Evolutionary conservation across 2,888 invertebrate species (phyloP), one percentile per base, ranked within the genome.

Genomic region (Aplocera efformata): DNA sequence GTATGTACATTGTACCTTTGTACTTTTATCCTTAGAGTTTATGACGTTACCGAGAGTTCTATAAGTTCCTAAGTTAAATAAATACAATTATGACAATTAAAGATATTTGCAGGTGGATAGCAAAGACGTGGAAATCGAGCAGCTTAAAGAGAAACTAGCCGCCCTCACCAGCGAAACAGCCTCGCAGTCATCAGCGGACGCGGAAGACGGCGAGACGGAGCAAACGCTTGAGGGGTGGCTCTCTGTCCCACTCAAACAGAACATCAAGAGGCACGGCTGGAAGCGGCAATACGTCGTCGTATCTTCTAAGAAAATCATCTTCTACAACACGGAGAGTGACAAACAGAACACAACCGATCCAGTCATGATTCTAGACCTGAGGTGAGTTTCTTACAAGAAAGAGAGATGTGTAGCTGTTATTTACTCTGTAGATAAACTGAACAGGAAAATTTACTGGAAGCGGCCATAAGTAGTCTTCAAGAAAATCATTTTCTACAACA

Each of bases 201-300:
- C 95, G 36, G 96, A 96, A 63, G 93, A 91, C 44, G 94, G 91
- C 25, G 93, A 95, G 67, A 94, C 89, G 1, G 94, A 94, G 68
- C 91, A 92, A 60, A 92, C 94, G 55, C 92, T 98, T 62, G 98
- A 98, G 80, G 98, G 98, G 41, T 98, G 98, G 97, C 91, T 99
- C 45, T 96, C 96, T 35, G 93, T 98, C 63, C 98, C 98, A 37
- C 96, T 95, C 74, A 97, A 97, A 71, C 97, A 97, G 79, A 98
- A 98, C 79, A 97, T 98, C 56, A 92, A 96, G 54, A 91, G 97
- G 47, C 97, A 98, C 78, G 98, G 98, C 32, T 99, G 98, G 98
- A 96, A 95, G 83, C 96, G 96, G 69, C 98, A 98, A 79, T 98
- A 96, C 77, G 98, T 98, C 28, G 98, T 98, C 28, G 98, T 98